Base-by-base conservation (phyloP, 2,113 vertebrate species). In the Ammodytes marinus region DNA sequence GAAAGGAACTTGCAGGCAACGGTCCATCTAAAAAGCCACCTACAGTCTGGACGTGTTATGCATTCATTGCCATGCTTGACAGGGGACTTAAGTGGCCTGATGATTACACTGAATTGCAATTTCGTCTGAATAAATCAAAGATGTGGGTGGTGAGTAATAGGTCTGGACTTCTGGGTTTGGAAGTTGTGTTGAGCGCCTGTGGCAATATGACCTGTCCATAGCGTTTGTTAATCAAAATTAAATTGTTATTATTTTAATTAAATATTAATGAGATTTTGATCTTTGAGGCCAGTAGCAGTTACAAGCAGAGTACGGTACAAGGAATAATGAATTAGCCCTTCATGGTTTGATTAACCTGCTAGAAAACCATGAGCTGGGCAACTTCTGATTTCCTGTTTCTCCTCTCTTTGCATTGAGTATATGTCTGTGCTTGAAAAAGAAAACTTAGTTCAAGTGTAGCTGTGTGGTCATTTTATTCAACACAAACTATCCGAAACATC, bases 131-230 rank as follows among this genome's bases (percentile, higher is more conserved):
- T 43, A 47, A 61, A 61, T 61, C 27, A 1, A 4, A 72, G 17
- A 3, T 46, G 65, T 79, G 45, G 47, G 19, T 8, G 59, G 13
- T 71, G 61, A 82, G 70, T 74, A n/a, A 80, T 10, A 69, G n/a
- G 66, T 75, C 52, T 76, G 47, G 10, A 57, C 27, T 45, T 74
- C 0, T n/a, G 9, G 49, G 69, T 13, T 40, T 27, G 47, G 5
- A 80, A 10, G 59, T 15, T 74, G 7, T 47, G 37, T 13, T 46
- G 46, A 64, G 58, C 11, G 52, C 6, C 47, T 54, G 5, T 54
- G 5, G 27, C 35, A 42, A 10, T 27, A 27, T 43, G 27, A 60
- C 39, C 17, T 6, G 60, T 72, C 14, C 0, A 0, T 1, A 19
- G 52, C 17, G 1, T 14, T 52, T 55, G 65, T 14, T n/a, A 40